Base-by-base conservation (phyloP, 2,888 invertebrate species). In the Epirrhoe alternata region DNA sequence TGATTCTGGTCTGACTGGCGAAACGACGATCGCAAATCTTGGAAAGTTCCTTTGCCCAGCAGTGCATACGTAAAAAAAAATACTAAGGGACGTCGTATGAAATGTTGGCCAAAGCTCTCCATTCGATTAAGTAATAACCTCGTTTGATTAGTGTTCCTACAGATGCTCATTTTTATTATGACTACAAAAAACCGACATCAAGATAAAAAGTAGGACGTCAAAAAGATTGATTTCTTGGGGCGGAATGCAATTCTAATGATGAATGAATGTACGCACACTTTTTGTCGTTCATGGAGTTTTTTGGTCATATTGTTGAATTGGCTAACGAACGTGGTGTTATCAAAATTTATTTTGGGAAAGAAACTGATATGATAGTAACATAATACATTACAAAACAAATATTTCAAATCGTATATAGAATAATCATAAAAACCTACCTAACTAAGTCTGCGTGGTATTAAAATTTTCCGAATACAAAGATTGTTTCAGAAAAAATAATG, bases 81-180 rank as follows among this genome's bases (percentile, higher is more conserved):
- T n/a, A n/a, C n/a, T 24, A 2, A 24, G 3, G 24, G 24, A 24
- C 3, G 24, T 17, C 33, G 60, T 49, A 35, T 61, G 49, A 49
- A 3, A 61, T 55, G 35, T 54, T 24, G 10, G 4, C 54, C 3
- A 10, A 24, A 55, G 30, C 17, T 33, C 17, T 33, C 12, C 54
- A 6, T 12, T 8, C 49, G 35, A 35, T 33, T n/a, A 30, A 8
- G n/a, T 38, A 14, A 38, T 24, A 45, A 14, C 35, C 24, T 24
- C 24, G 35, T 42, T 38, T 55, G 61, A 55, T 62, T 49, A 61
- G 61, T 50, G 33, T 14, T 62, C 45, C 3, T 14, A 14, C 30
- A 24, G 35, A 38, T 30, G 24, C 51, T 59, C 57, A 57, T 57
- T 57, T 49, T 57, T 59, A 38, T 59, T 24, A 42, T 53, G 33